Base-by-base conservation (phyloP, 2,888 invertebrate genomes). In the Netelia fuscicornis region DNA sequence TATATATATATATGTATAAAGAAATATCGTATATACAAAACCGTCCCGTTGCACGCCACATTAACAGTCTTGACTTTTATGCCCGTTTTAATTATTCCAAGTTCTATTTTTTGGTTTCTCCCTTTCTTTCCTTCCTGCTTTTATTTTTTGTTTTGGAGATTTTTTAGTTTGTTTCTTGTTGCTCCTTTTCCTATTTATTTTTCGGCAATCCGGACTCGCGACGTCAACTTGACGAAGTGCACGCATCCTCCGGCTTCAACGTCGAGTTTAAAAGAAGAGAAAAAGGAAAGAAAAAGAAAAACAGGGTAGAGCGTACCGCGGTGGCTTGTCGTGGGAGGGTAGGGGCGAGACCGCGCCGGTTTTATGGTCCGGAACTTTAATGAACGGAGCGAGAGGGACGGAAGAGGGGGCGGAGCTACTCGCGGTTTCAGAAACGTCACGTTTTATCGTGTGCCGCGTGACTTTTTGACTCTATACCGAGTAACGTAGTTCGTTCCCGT, bases 291-390 rank as follows among this genome's bases (percentile, higher is more conserved):
- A 17, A 17, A 17, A 17, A 17, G 17, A 62, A 72, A 78, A 71
- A 77, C 25, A 78, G 2, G 60, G 52, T n/a, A 23, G 5, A 54
- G 8, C 42, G 68, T 54, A 60, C 30, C 30, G 5, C 30, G 30
- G 30, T 30, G 30, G 30, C 5, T 30, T 30, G 23, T n/a, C 30
- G 74, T 42, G 67, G 62, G 37, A 81, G 52, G 67, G 70, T 70
- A 52, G 58, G 71, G 72, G 68, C 62, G 75, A 71, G 62, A 58
- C 58, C 86, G 76, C 65, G 70, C 72, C 83, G 74, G 86, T 84
- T 90, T 90, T 90, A 91, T 87, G 89, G 78, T 68, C 85, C 88
- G 88, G 84, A 90, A 91, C 90, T 88, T 88, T 86, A 86, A 89
- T 88, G 87, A 89, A 89, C 86, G 84, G 84, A 87, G 87, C 65